Percentiles rank a stretch among this genome's conserved stretches.
These are phyloP conservation scores for Odobenus rosmarus DNA, from an alignment of 2,113 vertebrate genomes.

Conservation along the genomic window DNA sequence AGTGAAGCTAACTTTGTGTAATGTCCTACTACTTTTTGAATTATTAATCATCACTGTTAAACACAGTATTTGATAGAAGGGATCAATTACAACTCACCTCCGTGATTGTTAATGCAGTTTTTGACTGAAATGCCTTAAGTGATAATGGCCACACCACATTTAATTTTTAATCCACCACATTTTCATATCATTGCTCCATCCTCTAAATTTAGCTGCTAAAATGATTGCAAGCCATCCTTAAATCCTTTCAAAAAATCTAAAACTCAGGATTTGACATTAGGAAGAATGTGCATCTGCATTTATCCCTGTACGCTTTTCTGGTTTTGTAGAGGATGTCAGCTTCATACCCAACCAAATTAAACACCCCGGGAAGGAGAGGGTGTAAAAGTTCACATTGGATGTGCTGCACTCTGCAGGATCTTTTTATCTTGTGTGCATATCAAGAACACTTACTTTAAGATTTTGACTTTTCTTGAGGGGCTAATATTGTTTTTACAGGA, in stretches of 20 bases:
- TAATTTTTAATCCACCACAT: background rate
- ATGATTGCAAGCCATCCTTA: background rate
- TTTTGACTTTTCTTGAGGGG: conserved; percentile 4
- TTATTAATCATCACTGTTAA: conserved; percentile 3
- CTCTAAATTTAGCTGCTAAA: background rate
- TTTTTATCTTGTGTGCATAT: background rate
- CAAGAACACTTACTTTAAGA: background rate
- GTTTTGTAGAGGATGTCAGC: background rate
- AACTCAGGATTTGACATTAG: background rate
- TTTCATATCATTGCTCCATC: background rate
- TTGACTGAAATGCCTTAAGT: conserved; percentile 1
- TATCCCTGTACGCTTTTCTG: background rate
- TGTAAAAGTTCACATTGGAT: background rate
- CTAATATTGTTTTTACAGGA: background rate
- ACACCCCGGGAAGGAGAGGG: background rate
- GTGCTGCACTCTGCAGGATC: background rate
- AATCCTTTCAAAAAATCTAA: background rate
- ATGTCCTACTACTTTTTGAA: background rate
- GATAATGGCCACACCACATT: background rate
- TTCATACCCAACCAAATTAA: background rate
- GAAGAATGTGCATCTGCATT: background rate
- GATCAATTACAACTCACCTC: background rate
- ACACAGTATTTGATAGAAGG: background rate
- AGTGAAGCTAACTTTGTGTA: background rate
- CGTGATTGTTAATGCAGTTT: background rate